Base-by-base conservation (phyloP, 1,140 invertebrate genomes). In the Cydia strobilella region DNA sequence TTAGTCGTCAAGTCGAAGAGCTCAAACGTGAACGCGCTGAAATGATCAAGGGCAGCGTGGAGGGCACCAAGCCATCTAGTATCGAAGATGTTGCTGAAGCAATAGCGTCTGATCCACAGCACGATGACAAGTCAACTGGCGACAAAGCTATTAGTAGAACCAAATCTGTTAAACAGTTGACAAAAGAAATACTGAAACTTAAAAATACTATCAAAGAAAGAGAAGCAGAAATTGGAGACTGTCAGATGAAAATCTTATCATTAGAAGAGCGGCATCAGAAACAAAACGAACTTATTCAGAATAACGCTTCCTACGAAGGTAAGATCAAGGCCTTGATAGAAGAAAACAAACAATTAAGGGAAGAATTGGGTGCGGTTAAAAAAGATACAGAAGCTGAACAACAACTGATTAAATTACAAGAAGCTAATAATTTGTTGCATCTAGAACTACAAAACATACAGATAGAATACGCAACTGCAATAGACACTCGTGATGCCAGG, bases 151-250 rank as follows among this genome's bases (percentile, higher is more conserved):
- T 73, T 51, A 90, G 77, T 69, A 85, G 86, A 80, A 81, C 84
- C 13, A 93, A 93, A 83, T 86, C 86, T 75, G 84, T 92, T 15
- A 94, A 94, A 79, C 92, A 93, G 80, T 77, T 92, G 39, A 94
- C 92, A 1, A 94, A 93, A 89, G 93, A 94, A 85, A 93, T 93
- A 73, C 81, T 93, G 35, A 90, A 93, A 82, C 83, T 92, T 59
- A 90, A 94, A 83, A 88, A 93, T 84, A 83, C 79, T 10, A 90
- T 93, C n/a, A 94, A 94, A 83, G 88, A 94, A 63, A 91, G 94
- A 83, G 90, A 93, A 80, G 84, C 91, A 42, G 94, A 94, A 86
- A 91, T 94, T 75, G 92, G 89, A 65, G 89, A 94, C 75, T 93
- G 87, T 77, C 89, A 92, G 79, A 93, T 93, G 90, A 92, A 93